phyloP scores from a whole-genome alignment of 2,113 vertebrate species.

The Lasiurus cinereus region DNA sequence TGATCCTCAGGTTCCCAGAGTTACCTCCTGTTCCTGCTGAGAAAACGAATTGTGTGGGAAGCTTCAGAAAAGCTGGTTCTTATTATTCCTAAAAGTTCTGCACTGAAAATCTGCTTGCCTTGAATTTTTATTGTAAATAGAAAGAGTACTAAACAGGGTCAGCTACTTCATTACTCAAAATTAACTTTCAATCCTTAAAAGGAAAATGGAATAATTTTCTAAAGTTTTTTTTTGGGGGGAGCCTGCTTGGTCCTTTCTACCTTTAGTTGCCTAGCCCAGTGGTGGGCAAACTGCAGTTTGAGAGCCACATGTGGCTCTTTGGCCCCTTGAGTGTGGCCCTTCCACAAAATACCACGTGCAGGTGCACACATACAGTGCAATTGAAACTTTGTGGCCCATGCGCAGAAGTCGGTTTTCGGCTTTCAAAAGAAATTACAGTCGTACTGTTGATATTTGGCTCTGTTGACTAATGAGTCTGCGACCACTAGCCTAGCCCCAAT shows the following conservation, averaged over 20 bases:
- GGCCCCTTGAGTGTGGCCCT: no score
- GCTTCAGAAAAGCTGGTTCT: constrained; percentile 31
- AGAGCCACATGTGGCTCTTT: no score
- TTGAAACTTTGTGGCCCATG: no score
- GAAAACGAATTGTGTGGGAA: constrained; percentile 3
- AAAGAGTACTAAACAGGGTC: background rate
- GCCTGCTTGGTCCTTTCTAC: background rate
- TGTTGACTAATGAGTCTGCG: no score
- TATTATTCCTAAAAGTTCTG: background rate
- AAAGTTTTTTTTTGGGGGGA: background rate
- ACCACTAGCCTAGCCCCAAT: no score
- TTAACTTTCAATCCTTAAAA: constrained; percentile 15
- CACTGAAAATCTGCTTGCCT: constrained; percentile 17
- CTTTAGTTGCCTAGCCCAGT: background rate
- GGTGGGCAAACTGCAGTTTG: no score
- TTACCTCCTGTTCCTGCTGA: constrained; percentile 4
- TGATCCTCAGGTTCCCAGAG: background rate
- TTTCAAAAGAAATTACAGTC: no score
- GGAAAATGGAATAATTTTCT: constrained; percentile 23
- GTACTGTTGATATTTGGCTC: no score
- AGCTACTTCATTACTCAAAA: constrained; percentile 38
- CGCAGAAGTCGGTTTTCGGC: no score
- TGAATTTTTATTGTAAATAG: constrained; percentile 42
- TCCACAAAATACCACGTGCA: no score
- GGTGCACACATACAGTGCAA: no score